Evolutionary conservation across 2,797 vertebrate species (phyloP).

Genomic region (Pelochelys cantorii): DNA sequence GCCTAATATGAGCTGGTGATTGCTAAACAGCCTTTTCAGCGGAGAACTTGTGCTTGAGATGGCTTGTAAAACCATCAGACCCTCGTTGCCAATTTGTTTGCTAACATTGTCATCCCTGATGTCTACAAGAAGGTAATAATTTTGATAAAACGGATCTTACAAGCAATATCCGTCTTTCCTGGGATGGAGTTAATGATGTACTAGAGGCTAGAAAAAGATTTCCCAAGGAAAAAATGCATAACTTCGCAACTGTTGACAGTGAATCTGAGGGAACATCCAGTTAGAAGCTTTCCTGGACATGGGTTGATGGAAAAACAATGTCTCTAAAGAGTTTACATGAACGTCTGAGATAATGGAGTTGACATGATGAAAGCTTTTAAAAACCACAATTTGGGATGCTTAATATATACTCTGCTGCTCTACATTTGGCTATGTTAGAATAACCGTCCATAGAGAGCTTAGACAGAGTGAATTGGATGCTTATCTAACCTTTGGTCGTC

Average conservation of each 20-base stretch:
- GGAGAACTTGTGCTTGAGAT: background rate
- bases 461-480: accelerated
- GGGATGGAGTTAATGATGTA: background rate
- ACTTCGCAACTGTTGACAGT: background rate
- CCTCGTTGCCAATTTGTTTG: background rate
- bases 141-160: background rate
- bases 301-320: background rate
- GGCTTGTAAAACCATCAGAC: background rate
- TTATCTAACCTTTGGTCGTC: background rate
- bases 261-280: background rate
- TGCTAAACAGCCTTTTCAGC: background rate
- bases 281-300: accelerated
- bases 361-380: background rate
- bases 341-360: background rate
- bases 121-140: background rate
- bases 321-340: accelerated
- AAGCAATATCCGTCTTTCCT: background rate
- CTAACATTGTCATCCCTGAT: background rate
- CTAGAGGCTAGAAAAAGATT: background rate
- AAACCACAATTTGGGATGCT: background rate
- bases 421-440: background rate
- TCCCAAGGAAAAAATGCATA: background rate
- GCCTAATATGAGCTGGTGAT: no score
- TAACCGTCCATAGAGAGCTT: background rate
- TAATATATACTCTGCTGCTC: background rate